Evolutionary conservation across 1,140 invertebrate species (phyloP), one percentile per base, ranked within the genome.

Genomic region (Araneus ventricosus): DNA sequence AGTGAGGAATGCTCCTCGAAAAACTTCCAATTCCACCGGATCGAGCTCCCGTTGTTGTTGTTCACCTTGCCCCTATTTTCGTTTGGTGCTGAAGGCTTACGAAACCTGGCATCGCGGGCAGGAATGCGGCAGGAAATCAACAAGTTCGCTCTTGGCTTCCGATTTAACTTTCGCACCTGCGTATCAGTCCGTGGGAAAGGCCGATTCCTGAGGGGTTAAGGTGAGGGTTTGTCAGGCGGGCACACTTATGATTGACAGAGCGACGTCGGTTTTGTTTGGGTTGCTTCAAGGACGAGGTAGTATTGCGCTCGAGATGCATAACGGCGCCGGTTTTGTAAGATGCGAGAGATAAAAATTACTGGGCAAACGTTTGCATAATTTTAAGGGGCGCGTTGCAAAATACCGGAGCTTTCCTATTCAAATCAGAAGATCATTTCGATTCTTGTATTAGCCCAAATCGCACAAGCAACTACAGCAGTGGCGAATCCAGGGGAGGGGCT

Each of bases 51-150:
- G 67, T 30, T 75, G 67, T 79, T 67, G 90, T 92, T 92, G 91
- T 41, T 92, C 91, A 92, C 91, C 91, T 92, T 92, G 91, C 67
- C 91, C 91, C 91, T 87, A 24, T 87, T 92, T 90, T 80, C 45
- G n/a, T 45, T 75, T 37, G 80, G 45, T 52, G 45, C 10, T 0
- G 45, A 52, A 52, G 45, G 39, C 37, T 92, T 92, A 30, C 90
- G 80, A 85, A 91, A 91, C 27, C 82, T 87, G 82, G 80, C 80
- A 85, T 63, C 27, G 45, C 37, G 89, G n/a, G n/a, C 22, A 63
- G n/a, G 90, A 59, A 92, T 84, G 67, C 20, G 52, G 90, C 63
- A 27, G 84, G 67, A 92, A 79, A 86, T 87, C 82, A 92, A 92
- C 91, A 92, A 87, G 80, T 92, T 87, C 52, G 85, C 70, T 87